These are phyloP conservation scores for Ypsolopha sequella DNA, from an alignment of 2,888 invertebrate species.

Conservation along the genomic window DNA sequence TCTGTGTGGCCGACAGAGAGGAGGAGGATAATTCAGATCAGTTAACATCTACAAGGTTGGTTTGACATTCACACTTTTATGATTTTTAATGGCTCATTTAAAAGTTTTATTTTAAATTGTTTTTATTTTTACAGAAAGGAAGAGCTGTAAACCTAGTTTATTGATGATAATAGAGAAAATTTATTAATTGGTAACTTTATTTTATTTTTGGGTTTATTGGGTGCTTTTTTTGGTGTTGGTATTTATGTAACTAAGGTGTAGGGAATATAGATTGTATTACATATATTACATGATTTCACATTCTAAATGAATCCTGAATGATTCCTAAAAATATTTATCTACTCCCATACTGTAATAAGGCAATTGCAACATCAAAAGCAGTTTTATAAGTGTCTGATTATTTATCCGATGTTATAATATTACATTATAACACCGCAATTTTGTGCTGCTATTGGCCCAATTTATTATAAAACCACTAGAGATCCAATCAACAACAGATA, in stretches of 20 bases:
- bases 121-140: slow-evolving; percentile 51
- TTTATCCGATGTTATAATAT: too few species aligned
- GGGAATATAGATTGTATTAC: too few species aligned
- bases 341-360: too few species aligned
- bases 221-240: not conserved
- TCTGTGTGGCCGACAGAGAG: slow-evolving; percentile 78
- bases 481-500: too few species aligned
- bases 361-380: too few species aligned
- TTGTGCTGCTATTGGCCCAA: too few species aligned
- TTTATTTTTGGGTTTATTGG: slow-evolving; percentile 15
- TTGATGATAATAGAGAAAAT: slow-evolving; percentile 15
- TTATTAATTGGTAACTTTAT: slow-evolving; percentile 35
- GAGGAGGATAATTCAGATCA: slow-evolving; percentile 38
- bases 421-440: too few species aligned
- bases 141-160: slow-evolving; percentile 34
- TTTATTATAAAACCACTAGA: too few species aligned
- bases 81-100: not conserved
- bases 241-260: not conserved
- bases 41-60: slow-evolving; percentile 45
- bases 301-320: too few species aligned
- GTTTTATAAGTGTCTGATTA: too few species aligned
- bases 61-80: slow-evolving; percentile 1
- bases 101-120: slow-evolving; percentile 7
- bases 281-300: too few species aligned
- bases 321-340: too few species aligned